Percentiles rank a stretch among this genome's conserved stretches.
Evolutionary conservation across 2,797 vertebrate genomes (phyloP).

Genomic region (Melanotaenia trifasciata): DNA sequence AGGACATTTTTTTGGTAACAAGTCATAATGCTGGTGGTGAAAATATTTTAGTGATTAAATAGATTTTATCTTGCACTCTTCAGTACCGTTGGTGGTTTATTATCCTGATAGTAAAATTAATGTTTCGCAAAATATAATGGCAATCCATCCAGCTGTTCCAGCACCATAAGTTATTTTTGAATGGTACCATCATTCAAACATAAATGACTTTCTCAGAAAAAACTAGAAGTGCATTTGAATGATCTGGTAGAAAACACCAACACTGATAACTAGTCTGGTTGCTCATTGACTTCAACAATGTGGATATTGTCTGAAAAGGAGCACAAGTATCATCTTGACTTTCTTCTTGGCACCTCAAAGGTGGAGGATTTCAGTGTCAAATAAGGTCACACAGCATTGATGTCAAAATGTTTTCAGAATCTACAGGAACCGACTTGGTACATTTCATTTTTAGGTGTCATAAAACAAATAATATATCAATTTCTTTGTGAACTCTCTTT

Average conservation of each 20-base stretch:
- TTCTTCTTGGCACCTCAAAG: constrained; percentile 31
- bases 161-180: too few species aligned
- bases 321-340: constrained; percentile 32
- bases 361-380: constrained; percentile 18
- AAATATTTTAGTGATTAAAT: too few species aligned
- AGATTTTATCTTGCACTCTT: too few species aligned
- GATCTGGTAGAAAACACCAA: not conserved
- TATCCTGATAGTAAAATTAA: too few species aligned
- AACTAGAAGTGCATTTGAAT: too few species aligned
- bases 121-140: too few species aligned
- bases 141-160: too few species aligned
- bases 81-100: too few species aligned
- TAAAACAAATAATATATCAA: constrained; percentile 14
- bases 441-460: constrained; percentile 8
- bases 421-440: constrained; percentile 9
- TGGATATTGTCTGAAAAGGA: constrained; percentile 34
- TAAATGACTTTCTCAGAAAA: not conserved
- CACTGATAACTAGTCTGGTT: constrained; percentile 17
- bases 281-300: constrained; percentile 43
- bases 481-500: not conserved
- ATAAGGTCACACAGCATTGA: not conserved
- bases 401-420: constrained; percentile 24
- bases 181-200: not conserved
- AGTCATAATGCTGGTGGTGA: too few species aligned
- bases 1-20: too few species aligned